Evolutionary conservation across 2,888 invertebrate genomes (phyloP).

Genomic region (Dynastes maya): DNA sequence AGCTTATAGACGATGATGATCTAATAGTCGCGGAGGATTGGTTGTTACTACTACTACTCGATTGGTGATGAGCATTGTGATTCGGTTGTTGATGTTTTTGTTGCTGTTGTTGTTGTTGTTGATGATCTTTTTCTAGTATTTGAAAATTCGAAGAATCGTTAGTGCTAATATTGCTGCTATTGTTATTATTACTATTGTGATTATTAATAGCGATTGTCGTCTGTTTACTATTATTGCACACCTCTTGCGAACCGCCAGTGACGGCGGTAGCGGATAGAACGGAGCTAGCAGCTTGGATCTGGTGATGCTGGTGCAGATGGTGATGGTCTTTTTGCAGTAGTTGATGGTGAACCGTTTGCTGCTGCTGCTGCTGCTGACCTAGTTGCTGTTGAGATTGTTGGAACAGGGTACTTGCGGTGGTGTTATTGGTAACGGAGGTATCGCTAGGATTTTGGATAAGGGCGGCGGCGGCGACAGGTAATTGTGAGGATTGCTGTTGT

Average conservation of each 20-base stretch:
- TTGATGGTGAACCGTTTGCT: conserved; percentile 65
- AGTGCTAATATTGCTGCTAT: conserved; percentile 18
- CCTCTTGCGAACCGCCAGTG: conserved; percentile 6
- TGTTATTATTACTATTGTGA: conserved; percentile 12
- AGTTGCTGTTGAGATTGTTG: conserved; percentile 66
- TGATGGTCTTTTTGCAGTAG: conserved; percentile 67
- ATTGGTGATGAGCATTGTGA: conserved; percentile 16
- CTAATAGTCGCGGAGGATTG: neutral
- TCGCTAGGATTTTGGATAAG: conserved; percentile 50
- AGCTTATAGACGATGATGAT: conserved; percentile 1
- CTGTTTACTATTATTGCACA: conserved; percentile 25
- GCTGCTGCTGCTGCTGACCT: conserved; percentile 63
- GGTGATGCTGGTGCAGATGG: conserved; percentile 60
- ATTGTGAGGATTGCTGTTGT: conserved; percentile 54
- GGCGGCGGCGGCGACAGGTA: conserved; percentile 53
- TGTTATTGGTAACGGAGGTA: neutral
- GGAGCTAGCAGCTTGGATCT: conserved; percentile 59
- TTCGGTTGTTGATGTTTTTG: conserved; percentile 11
- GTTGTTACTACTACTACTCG: conserved; percentile 12
- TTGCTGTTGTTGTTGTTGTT: conserved; percentile 16
- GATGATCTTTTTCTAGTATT: neutral
- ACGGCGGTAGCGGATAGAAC: conserved; percentile 60
- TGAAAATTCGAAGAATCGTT: conserved; percentile 1
- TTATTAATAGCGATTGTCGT: conserved; percentile 3
- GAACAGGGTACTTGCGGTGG: neutral